Conservation (phyloP, 2,888 invertebrate genomes). For the Troides aeacus region DNA sequence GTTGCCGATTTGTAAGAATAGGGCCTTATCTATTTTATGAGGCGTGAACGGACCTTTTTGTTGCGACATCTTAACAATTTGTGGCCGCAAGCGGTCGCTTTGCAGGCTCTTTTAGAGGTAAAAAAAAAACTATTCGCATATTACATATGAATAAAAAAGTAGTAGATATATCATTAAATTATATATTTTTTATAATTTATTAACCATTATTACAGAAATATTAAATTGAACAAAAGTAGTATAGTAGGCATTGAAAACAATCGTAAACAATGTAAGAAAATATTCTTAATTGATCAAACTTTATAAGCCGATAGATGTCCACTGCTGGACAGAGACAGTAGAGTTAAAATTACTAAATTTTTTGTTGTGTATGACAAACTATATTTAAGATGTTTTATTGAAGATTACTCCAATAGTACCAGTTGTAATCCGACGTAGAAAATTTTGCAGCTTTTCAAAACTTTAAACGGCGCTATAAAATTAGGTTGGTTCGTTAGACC, state of each 20-base stretch:
- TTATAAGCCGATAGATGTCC: no score
- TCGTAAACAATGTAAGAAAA: no score
- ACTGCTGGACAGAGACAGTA: no score
- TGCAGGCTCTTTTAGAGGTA: neutral
- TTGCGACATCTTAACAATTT: conserved; percentile 30
- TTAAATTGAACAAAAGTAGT: no score
- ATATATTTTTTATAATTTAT: no score
- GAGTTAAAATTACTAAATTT: no score
- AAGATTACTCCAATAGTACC: neutral
- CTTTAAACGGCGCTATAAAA: neutral
- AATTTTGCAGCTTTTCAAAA: neutral
- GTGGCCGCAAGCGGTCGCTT: conserved; percentile 1
- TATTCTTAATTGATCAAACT: no score
- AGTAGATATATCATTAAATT: no score
- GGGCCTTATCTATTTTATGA: conserved; percentile 43
- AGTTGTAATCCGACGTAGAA: neutral
- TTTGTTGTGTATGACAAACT: no score
- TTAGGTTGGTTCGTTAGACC: conserved; percentile 13
- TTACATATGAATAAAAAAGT: neutral
- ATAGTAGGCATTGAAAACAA: no score
- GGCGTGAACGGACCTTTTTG: conserved; percentile 49
- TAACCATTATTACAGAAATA: no score
- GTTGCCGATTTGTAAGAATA: conserved; percentile 42
- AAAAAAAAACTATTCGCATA: neutral
- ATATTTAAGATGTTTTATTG: neutral